phyloP scores from a whole-genome alignment of 2,113 vertebrate genomes.

The Chlorodrepanis virens region DNA sequence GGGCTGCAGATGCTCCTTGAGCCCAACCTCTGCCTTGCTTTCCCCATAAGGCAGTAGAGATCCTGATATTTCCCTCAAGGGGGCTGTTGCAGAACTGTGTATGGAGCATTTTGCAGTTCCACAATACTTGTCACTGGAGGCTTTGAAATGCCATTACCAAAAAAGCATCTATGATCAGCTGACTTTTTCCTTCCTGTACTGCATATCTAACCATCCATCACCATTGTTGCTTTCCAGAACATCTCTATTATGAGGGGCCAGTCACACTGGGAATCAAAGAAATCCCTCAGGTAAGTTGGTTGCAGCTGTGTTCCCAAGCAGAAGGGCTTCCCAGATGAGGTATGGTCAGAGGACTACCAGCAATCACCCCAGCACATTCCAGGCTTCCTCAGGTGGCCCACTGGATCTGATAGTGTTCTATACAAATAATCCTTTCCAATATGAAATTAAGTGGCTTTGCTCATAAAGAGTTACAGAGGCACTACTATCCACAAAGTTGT shows the following conservation, averaged over 20 bases:
- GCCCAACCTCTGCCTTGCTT: background rate
- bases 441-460: background rate
- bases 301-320: background rate
- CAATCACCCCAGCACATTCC: background rate
- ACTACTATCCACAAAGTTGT: background rate
- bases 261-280: constrained; percentile 37
- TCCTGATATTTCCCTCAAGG: background rate
- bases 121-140: background rate
- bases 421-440: background rate
- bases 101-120: background rate
- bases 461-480: background rate
- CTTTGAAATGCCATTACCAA: background rate
- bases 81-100: background rate
- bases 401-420: background rate
- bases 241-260: constrained; percentile 67
- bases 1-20: background rate
- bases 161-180: background rate
- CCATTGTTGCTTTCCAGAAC: constrained; percentile 67
- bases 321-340: background rate
- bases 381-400: background rate
- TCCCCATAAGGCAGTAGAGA: background rate
- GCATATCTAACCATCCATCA: background rate
- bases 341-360: background rate
- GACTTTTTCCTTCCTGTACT: background rate
- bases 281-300: constrained; percentile 66